Base-by-base conservation (phyloP, 2,888 invertebrate genomes). In the Drosophila nigricruria region DNA sequence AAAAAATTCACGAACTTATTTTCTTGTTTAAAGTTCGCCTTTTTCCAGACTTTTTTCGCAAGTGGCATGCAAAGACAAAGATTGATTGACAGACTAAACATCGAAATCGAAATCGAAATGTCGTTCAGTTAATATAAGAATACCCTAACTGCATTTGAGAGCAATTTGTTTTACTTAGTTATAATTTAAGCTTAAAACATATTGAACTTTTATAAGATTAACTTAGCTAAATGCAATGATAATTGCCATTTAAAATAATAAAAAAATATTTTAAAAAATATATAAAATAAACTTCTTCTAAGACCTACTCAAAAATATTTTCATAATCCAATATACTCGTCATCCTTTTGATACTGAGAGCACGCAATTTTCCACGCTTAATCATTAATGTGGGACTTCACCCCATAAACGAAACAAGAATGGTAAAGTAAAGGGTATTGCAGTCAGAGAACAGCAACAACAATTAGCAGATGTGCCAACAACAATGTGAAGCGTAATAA, bases 401-500 rank as follows among this genome's bases (percentile, higher is more conserved):
- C 70, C 77, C 71, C 77, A 25, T 36, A 18, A n/a, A 32, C 30
- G 49, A 14, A 32, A 30, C 14, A 6, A 49, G 49, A 49, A 49
- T 32, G 8, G n/a, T 36, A 52, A 38, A 20, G 23, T 36, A 47
- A 52, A 50, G 45, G 49, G 66, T 54, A 65, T 62, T 54, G 32
- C 40, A 45, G 40, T 40, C 34, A 32, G 61, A 58, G 64, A 82
- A 47, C 62, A 82, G 49, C 67, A 81, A 56, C 67, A 81, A 88
- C 89, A 86, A 84, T 86, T 80, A 87, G 73, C 88, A 83, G 82
- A 86, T 83, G 82, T 82, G 77, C 49, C 67, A 70, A 38, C 66
- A 65, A 69, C n/a, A 82, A 72, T 57, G 64, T 63, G 76, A 80
- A 77, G 72, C 77, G 75, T 56, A 63, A 75, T 77, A 76, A 68